A percentile compares a stretch with the other conserved stretches of the same genome.
Evolutionary conservation across 2,888 invertebrate species (phyloP).

Genomic region (Drosophila hawaiiensis): DNA sequence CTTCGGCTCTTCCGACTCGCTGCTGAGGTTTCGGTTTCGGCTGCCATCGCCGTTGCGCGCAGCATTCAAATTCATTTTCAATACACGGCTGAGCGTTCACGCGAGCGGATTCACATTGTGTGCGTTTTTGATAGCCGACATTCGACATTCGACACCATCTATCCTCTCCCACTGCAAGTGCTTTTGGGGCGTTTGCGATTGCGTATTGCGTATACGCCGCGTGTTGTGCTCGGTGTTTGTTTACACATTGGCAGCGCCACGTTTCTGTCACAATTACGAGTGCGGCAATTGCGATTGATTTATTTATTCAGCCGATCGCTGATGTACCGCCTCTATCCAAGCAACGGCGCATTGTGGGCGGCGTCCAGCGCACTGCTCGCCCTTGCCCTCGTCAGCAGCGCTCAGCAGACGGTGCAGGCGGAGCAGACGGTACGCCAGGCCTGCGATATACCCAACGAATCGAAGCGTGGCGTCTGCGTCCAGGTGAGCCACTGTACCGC

Average conservation of each 20-base stretch:
- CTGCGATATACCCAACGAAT: slow-evolving; percentile 84
- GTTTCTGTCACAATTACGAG: slow-evolving; percentile 25
- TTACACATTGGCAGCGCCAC: slow-evolving; percentile 27
- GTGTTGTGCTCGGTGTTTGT: slow-evolving; percentile 22
- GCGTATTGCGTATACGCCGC: slow-evolving; percentile 70
- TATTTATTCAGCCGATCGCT: slow-evolving; percentile 24
- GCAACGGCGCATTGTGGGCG: slow-evolving; percentile 49
- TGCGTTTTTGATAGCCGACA: slow-evolving; percentile 36
- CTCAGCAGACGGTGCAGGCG: not conserved
- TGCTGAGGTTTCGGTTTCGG: slow-evolving; percentile 38
- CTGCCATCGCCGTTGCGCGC: slow-evolving; percentile 42
- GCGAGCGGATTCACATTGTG: slow-evolving; percentile 62
- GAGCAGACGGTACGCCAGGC: slow-evolving; percentile 44
- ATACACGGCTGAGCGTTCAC: slow-evolving; percentile 77
- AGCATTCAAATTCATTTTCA: slow-evolving; percentile 70
- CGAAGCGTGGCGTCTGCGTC: slow-evolving; percentile 80
- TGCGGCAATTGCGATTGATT: slow-evolving; percentile 26
- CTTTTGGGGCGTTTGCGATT: slow-evolving; percentile 34
- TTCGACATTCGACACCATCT: slow-evolving; percentile 12
- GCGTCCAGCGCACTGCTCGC: slow-evolving; percentile 51
- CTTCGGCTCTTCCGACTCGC: slow-evolving; percentile 70
- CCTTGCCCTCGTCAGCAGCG: slow-evolving; percentile 31
- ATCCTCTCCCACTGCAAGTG: slow-evolving; percentile 17
- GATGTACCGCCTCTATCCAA: slow-evolving; percentile 26
- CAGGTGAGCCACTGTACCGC: slow-evolving; percentile 77